Evolutionary conservation across 2,888 invertebrate genomes (phyloP).

Genomic region (Ennomos erosarius): DNA sequence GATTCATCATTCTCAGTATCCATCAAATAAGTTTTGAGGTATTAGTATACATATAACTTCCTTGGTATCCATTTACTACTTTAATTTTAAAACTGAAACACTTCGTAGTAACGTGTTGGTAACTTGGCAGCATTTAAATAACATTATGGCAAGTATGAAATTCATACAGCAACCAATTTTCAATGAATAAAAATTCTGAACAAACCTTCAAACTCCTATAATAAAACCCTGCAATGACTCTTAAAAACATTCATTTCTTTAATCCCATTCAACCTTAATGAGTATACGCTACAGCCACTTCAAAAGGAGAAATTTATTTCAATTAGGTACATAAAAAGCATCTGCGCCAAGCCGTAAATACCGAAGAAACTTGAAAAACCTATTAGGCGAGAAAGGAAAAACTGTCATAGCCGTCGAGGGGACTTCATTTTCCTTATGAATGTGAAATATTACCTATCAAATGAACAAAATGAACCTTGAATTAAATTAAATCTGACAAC

Average conservation of each 20-base stretch:
- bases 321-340: slow-evolving; percentile 39
- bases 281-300: slow-evolving; percentile 26
- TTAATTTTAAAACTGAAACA: too few species aligned
- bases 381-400: slow-evolving; percentile 41
- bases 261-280: slow-evolving; percentile 26
- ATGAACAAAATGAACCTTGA: slow-evolving; percentile 38
- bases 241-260: slow-evolving; percentile 8
- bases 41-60: too few species aligned
- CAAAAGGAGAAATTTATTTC: slow-evolving; percentile 37
- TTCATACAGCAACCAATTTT: too few species aligned
- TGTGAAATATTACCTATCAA: slow-evolving; percentile 43
- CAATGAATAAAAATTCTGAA: not conserved
- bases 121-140: too few species aligned
- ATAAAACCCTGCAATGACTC: slow-evolving; percentile 2
- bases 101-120: too few species aligned
- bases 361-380: slow-evolving; percentile 41
- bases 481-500: slow-evolving; percentile 36
- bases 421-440: slow-evolving; percentile 41
- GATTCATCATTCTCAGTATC: too few species aligned
- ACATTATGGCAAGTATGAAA: too few species aligned
- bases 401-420: slow-evolving; percentile 25
- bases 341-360: slow-evolving; percentile 41
- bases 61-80: too few species aligned
- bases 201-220: not conserved
- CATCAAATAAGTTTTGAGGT: too few species aligned